Percentiles rank a stretch among this genome's conserved stretches.
Conservation (phyloP, 2,797 vertebrate species). For the Selene dorsalis region DNA sequence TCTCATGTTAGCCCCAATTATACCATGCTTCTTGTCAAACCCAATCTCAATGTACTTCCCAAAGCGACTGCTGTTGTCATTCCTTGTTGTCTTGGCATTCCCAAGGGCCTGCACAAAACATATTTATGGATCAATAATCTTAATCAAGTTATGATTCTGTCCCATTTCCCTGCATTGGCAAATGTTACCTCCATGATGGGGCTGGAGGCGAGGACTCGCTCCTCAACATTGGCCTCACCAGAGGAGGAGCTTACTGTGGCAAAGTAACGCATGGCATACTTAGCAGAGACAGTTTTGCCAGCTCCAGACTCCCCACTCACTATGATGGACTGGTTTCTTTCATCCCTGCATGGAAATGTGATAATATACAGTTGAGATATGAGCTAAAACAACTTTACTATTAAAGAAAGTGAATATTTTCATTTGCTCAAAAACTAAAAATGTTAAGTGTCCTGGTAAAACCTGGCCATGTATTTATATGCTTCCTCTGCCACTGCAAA, state of each 20-base stretch:
- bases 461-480: slow-evolving; percentile 99
- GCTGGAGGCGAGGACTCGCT: slow-evolving; percentile 94
- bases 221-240: slow-evolving; percentile 91
- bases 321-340: slow-evolving; percentile 96
- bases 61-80: slow-evolving; percentile 99
- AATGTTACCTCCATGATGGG: slow-evolving; percentile 97
- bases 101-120: slow-evolving; percentile 89
- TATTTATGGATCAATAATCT: not conserved
- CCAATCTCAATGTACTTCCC: slow-evolving; percentile 99
- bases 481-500: slow-evolving; percentile 98
- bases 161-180: not conserved
- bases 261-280: slow-evolving; percentile 98
- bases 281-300: slow-evolving; percentile 97
- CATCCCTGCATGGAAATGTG: slow-evolving; percentile 84
- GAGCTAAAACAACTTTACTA: not conserved
- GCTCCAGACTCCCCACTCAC: slow-evolving; percentile 99
- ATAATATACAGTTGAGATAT: slow-evolving; percentile 8
- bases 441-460: slow-evolving; percentile 15
- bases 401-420: not conserved
- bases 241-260: slow-evolving; percentile 94
- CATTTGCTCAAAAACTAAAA: not conserved
- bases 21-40: slow-evolving; percentile 91
- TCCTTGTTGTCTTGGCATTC: slow-evolving; percentile 97
- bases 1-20: slow-evolving; percentile 96
- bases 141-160: not conserved